phyloP scores from a whole-genome alignment of 2,113 vertebrate species.

The Dicaeum eximium region DNA sequence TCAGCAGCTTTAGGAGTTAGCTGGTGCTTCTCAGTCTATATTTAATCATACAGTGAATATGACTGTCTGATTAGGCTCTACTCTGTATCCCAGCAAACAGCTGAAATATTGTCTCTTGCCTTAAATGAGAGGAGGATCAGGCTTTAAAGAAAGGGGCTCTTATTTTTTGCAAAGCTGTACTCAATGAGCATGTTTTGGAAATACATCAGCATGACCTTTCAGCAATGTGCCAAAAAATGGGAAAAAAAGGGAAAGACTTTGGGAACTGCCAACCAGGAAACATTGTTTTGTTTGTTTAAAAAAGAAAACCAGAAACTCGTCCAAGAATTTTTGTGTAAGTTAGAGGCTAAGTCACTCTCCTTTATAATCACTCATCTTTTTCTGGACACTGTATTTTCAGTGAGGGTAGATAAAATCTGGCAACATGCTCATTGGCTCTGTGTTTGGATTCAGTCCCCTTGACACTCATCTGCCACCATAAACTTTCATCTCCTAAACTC shows the following conservation, averaged over 20 bases:
- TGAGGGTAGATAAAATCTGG: slow-evolving; percentile 67
- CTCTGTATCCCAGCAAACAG: neutral
- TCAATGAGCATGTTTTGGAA: slow-evolving; percentile 64
- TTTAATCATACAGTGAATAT: neutral
- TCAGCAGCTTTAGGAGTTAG: slow-evolving; percentile 5
- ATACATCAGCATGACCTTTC: slow-evolving; percentile 52
- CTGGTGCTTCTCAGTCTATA: neutral
- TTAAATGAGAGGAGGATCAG: neutral
- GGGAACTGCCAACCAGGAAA: slow-evolving; percentile 68
- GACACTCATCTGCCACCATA: slow-evolving; percentile 63
- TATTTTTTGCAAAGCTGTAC: slow-evolving; percentile 39
- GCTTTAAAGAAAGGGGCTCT: slow-evolving; percentile 24
- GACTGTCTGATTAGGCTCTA: neutral
- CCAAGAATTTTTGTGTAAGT: slow-evolving; percentile 70
- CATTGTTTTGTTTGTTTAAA: slow-evolving; percentile 74
- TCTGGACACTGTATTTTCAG: slow-evolving; percentile 64
- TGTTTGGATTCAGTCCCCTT: slow-evolving; percentile 47
- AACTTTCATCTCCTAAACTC: slow-evolving; percentile 70
- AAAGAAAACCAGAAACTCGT: slow-evolving; percentile 48
- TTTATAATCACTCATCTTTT: slow-evolving; percentile 66
- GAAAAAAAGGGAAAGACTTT: slow-evolving; percentile 62
- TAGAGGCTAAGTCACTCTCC: slow-evolving; percentile 66
- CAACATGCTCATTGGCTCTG: slow-evolving; percentile 47
- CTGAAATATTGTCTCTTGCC: neutral
- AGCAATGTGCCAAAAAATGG: slow-evolving; percentile 52